A percentile compares a stretch with the other conserved stretches of the same genome.
Evolutionary conservation across 1,140 invertebrate genomes (phyloP).

Genomic region (Bombus soroeensis): DNA sequence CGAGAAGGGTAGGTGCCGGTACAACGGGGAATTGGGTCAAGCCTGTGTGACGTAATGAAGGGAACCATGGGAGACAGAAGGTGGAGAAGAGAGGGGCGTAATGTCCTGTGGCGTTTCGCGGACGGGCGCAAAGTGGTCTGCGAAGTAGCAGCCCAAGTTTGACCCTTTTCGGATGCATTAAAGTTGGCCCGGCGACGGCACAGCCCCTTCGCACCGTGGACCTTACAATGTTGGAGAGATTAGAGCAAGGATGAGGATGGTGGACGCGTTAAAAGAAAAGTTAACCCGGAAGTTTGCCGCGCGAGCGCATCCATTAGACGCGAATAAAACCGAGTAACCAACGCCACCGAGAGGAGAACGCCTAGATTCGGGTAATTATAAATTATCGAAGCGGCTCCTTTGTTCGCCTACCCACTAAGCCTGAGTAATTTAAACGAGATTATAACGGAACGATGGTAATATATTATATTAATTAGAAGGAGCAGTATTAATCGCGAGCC

Average conservation of each 20-base stretch:
- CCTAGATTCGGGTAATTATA: slow-evolving; percentile 24
- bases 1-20: slow-evolving; percentile 28
- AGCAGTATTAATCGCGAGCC: not conserved
- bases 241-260: slow-evolving; percentile 12
- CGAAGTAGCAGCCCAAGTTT: slow-evolving; percentile 65
- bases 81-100: not conserved
- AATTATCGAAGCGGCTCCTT: slow-evolving; percentile 15
- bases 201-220: slow-evolving; percentile 7
- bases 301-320: slow-evolving; percentile 44
- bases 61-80: not conserved
- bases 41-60: slow-evolving; percentile 64
- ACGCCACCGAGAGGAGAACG: not conserved
- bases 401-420: slow-evolving; percentile 14
- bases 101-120: slow-evolving; percentile 41
- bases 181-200: slow-evolving; percentile 60
- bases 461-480: slow-evolving; percentile 32
- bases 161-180: slow-evolving; percentile 71
- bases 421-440: slow-evolving; percentile 28
- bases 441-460: not conserved
- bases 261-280: slow-evolving; percentile 45
- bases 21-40: slow-evolving; percentile 60
- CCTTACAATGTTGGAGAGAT: slow-evolving; percentile 54
- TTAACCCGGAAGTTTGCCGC: slow-evolving; percentile 57
- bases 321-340: slow-evolving; percentile 32
- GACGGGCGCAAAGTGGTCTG: slow-evolving; percentile 55